phyloP scores from a whole-genome alignment of 2,797 vertebrate genomes.

The Benthosema pterotum region DNA sequence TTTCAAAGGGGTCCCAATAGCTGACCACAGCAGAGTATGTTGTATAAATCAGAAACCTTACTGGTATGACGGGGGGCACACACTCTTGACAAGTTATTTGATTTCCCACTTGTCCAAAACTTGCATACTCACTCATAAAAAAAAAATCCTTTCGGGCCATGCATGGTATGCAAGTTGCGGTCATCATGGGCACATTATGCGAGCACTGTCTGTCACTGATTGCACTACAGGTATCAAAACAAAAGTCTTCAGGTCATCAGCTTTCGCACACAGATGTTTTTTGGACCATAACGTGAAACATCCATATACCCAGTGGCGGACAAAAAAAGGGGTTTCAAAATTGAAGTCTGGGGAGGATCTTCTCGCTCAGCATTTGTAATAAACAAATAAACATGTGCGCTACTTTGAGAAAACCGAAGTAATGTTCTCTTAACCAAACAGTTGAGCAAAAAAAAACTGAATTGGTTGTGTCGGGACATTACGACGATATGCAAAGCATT shows the following conservation, averaged over 20 bases:
- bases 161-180: conserved; percentile 1
- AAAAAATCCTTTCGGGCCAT: not conserved
- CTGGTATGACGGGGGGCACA: conserved; percentile 68
- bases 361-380: not conserved
- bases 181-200: conserved; percentile 8
- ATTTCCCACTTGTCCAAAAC: conserved; percentile 27
- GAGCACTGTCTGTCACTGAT: conserved; percentile 60
- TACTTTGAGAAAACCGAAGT: too few species aligned
- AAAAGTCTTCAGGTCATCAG: conserved; percentile 29
- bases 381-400: too few species aligned
- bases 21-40: conserved; percentile 48
- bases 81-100: conserved; percentile 20
- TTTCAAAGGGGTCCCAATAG: conserved; percentile 7
- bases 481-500: conserved; percentile 61
- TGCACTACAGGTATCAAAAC: conserved; percentile 59
- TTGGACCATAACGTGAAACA: conserved; percentile 43
- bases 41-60: conserved; percentile 68
- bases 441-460: not conserved
- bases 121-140: not conserved
- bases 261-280: conserved; percentile 16
- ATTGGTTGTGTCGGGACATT: conserved; percentile 23
- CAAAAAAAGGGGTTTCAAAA: not conserved
- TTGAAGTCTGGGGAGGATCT: not conserved
- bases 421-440: not conserved
- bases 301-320: conserved; percentile 23